Base-by-base conservation (phyloP, 53 echinoderm and acorn worm genomes). In the Crossaster papposus region DNA sequence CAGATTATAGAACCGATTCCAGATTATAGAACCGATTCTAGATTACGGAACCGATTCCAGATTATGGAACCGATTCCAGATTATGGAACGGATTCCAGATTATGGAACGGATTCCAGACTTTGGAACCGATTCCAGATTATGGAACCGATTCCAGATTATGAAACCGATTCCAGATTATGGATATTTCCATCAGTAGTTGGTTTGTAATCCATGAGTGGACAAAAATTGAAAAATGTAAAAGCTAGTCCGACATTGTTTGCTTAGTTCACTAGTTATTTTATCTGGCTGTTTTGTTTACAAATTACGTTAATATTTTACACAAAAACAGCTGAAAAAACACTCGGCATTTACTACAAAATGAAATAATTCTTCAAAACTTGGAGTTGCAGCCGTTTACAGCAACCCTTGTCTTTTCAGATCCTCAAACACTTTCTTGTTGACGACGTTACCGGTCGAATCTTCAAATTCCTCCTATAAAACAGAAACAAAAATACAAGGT, bases 381-480 rank as follows among this genome's bases (percentile, higher is more conserved):
- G 68, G 68, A 68, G 28, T 1, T 23, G 0, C 3, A 68, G 24
- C 68, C 0, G 24, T 89, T n/a, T 92, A 96, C 77, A 96, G 68
- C 29, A 99, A 81, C 36, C 99, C 99, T 85, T 99, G 99, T 54
- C 99, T 85, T 77, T 99, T 99, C 23, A 99, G 93, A 91, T 99
- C 99, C 52, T 99, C 99, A 84, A 93, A 99, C 12, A 95, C 94
- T 88, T 99, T 99, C 94, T 96, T 99, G 89, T 96, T 99, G 80
- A 99, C 99, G 26, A 99, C 99, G 70, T 99, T 99, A 14, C 99
- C 99, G 35, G 86, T 96, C 12, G 99, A 96, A 36, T 99, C 99
- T 75, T 99, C 99, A 96, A 99, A 99, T 71, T 99, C 99, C 76
- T 99, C 99, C 99, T 99, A 92, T 11, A 86, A 79, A 55, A 54